Evolutionary conservation across 2,888 invertebrate species (phyloP), one percentile per base, ranked within the genome.

Genomic region (Synergus japonicus): DNA sequence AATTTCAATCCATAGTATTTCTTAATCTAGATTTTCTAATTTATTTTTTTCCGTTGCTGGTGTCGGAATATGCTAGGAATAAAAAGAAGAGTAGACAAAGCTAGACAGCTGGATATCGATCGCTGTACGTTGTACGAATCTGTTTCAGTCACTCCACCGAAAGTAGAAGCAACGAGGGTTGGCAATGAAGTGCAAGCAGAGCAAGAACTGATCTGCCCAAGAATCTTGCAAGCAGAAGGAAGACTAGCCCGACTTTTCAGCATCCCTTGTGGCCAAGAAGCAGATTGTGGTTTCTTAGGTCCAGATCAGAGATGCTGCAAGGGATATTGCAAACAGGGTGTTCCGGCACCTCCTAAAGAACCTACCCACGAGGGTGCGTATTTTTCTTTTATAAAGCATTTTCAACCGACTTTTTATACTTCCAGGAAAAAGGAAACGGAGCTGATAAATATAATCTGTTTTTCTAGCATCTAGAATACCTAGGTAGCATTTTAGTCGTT

Each of bases 281-380:
- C 92, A 9, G 94, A 95, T 86, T 95, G 95, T 87, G 82, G 84
- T 1, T 92, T 94, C 44, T 93, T 95, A 92, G 94, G 94, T 76
- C 90, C 92, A 66, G 92, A 92, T 83, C 93, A 94, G 83, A 92
- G 94, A 12, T 95, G 95, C 90, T 95, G 95, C 88, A 93, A 93
- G 76, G 93, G 93, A 41, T 91, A 92, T 84, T 94, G 94, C 87
- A 93, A 93, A 9, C 93, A 93, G 83, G 94, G 93, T 60, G 87
- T 93, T 73, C 90, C 89, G 67, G 86, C 82, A 13, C 77, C 84
- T 43, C 66, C 82, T 9, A 82, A 82, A 77, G 83, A 85, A 66
- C 85, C 85, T 4, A 77, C 81, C 2, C 85, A 85, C 80, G 81
- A 79, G 81, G 84, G 85, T 85, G 73, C 12, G 79, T 76, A 78